These are phyloP conservation scores for Amazona guildingii DNA, from an alignment of 2,113 vertebrate genomes.

Conservation along the genomic window DNA sequence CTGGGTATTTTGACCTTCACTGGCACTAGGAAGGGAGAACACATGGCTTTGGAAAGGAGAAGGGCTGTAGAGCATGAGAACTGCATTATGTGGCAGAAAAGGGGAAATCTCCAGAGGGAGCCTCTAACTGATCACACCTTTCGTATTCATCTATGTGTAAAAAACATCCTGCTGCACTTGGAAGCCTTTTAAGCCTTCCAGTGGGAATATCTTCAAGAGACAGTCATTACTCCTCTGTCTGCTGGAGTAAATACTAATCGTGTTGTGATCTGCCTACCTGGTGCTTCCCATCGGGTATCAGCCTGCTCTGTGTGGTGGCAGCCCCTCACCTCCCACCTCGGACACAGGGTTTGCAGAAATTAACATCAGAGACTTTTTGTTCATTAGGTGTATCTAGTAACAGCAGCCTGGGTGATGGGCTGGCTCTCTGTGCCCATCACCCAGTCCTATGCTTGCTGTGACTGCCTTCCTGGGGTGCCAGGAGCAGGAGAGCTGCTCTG, in stretches of 20 bases:
- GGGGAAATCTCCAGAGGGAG: neutral
- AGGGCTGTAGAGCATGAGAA: neutral
- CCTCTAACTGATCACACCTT: neutral
- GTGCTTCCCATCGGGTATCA: neutral
- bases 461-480: neutral
- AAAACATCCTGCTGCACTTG: slow-evolving; percentile 28
- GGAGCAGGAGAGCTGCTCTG: neutral
- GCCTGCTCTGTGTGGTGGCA: neutral
- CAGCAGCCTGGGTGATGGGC: neutral
- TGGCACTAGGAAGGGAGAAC: neutral
- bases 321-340: neutral
- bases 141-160: slow-evolving; percentile 20
- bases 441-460: neutral
- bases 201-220: slow-evolving; percentile 27
- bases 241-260: neutral
- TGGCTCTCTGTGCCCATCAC: neutral
- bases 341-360: neutral
- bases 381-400: neutral
- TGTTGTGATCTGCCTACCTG: neutral
- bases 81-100: neutral
- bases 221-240: neutral
- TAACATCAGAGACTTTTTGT: neutral
- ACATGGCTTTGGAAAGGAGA: neutral
- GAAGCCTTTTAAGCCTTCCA: slow-evolving; percentile 40
- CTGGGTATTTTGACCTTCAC: neutral